A percentile compares a stretch with the other conserved stretches of the same genome.
Conservation (phyloP, 2,888 invertebrate genomes). For the Scaptomyza caliginosa region DNA sequence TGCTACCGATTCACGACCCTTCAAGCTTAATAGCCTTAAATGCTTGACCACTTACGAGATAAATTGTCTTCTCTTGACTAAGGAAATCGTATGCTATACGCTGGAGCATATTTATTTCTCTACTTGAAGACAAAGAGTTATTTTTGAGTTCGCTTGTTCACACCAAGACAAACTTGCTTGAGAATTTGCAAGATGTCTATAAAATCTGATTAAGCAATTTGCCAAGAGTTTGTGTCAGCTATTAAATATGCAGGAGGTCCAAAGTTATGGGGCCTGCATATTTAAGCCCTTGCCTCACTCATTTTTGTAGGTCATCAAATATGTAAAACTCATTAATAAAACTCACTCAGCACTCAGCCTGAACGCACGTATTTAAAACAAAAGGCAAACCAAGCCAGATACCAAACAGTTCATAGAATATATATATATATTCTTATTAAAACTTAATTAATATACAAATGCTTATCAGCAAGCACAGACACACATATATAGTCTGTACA, state of each 20-base stretch:
- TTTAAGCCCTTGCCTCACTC: constrained; percentile 30
- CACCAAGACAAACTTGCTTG: no score
- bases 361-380: constrained; percentile 2
- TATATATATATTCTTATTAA: constrained; percentile 3
- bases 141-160: background rate
- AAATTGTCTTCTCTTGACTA: no score
- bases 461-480: constrained; percentile 48
- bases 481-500: constrained; percentile 27
- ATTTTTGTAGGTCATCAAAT: constrained; percentile 65
- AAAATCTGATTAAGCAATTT: constrained; percentile 74
- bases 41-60: background rate
- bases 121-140: background rate
- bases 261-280: constrained; percentile 58
- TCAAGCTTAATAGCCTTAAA: constrained; percentile 34
- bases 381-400: constrained; percentile 6
- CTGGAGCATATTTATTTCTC: background rate
- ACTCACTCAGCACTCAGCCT: constrained; percentile 41
- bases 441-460: constrained; percentile 60
- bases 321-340: constrained; percentile 69
- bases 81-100: no score
- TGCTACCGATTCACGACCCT: constrained; percentile 46
- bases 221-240: constrained; percentile 51
- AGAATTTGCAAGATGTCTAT: constrained; percentile 41
- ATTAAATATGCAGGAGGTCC: constrained; percentile 70
- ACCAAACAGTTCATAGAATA: background rate